Percentiles rank a stretch among this genome's conserved stretches.
These are phyloP conservation scores for Pseudomyrmex gracilis DNA, from an alignment of 1,140 invertebrate genomes.

Conservation along the genomic window DNA sequence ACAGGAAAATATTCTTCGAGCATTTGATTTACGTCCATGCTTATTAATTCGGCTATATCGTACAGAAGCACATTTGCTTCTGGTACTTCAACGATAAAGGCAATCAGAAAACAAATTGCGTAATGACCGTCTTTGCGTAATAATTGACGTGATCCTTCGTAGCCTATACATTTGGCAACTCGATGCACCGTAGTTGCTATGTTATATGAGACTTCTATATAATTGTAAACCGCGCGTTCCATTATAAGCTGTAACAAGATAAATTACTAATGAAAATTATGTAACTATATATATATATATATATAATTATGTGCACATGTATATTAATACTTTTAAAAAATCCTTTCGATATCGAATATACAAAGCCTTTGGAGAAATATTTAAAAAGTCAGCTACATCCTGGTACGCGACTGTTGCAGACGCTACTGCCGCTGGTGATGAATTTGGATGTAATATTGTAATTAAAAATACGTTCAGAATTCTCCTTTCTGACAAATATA, in stretches of 20 bases:
- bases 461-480: slow-evolving; percentile 80
- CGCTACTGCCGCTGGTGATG: slow-evolving; percentile 84
- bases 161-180: slow-evolving; percentile 87
- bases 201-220: slow-evolving; percentile 84
- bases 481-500: slow-evolving; percentile 86
- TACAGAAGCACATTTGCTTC: slow-evolving; percentile 86
- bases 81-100: slow-evolving; percentile 85
- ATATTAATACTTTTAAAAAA: slow-evolving; percentile 84
- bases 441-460: slow-evolving; percentile 87
- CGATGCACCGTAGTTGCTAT: slow-evolving; percentile 85
- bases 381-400: slow-evolving; percentile 87
- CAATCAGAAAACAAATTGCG: slow-evolving; percentile 87
- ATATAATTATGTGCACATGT: slow-evolving; percentile 7
- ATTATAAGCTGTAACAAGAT: slow-evolving; percentile 83
- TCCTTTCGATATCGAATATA: slow-evolving; percentile 89
- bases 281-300: not conserved
- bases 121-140: slow-evolving; percentile 87
- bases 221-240: slow-evolving; percentile 87
- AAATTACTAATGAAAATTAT: slow-evolving; percentile 10
- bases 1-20: slow-evolving; percentile 75
- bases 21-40: slow-evolving; percentile 84
- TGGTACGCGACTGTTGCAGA: slow-evolving; percentile 87
- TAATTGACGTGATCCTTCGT: slow-evolving; percentile 87
- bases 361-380: slow-evolving; percentile 87
- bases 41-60: slow-evolving; percentile 87